Conservation (phyloP, 2,888 invertebrate genomes). For the Notodonta ziczac region DNA sequence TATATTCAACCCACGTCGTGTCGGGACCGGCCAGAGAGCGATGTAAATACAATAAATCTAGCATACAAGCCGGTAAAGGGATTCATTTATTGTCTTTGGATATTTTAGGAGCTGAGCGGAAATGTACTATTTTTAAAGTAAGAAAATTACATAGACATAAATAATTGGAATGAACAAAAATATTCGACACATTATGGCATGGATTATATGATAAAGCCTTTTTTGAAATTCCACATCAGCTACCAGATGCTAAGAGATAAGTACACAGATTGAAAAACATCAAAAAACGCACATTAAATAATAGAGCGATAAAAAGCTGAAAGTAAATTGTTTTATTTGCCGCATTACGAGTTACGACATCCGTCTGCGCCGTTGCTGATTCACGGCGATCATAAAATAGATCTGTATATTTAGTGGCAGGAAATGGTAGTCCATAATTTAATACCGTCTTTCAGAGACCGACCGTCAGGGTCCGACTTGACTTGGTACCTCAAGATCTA, state of each 20-base stretch:
- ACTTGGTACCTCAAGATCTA: too few relatives aligned
- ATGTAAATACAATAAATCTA: constrained; percentile 57
- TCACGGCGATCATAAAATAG: constrained; percentile 2
- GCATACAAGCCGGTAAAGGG: constrained; percentile 58
- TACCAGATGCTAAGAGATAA: neutral
- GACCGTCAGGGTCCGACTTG: neutral
- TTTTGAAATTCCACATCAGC: neutral
- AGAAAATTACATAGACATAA: neutral
- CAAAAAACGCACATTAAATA: constrained; percentile 11
- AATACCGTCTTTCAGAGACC: neutral
- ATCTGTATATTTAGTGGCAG: neutral
- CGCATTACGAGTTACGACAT: constrained; percentile 25
- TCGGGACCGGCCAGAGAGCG: constrained; percentile 28
- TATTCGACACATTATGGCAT: too few relatives aligned
- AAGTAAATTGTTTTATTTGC: constrained; percentile 28
- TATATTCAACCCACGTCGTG: constrained; percentile 55
- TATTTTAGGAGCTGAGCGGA: neutral
- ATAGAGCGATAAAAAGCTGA: constrained; percentile 17
- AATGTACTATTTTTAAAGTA: neutral
- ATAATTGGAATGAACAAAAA: too few relatives aligned
- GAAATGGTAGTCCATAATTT: constrained; percentile 1
- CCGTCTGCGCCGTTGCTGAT: constrained; percentile 16
- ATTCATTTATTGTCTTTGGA: constrained; percentile 29
- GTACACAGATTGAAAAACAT: constrained; percentile 3
- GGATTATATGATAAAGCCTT: neutral